Conservation (phyloP, 1,140 invertebrate species). For the Pissodes strobi region DNA sequence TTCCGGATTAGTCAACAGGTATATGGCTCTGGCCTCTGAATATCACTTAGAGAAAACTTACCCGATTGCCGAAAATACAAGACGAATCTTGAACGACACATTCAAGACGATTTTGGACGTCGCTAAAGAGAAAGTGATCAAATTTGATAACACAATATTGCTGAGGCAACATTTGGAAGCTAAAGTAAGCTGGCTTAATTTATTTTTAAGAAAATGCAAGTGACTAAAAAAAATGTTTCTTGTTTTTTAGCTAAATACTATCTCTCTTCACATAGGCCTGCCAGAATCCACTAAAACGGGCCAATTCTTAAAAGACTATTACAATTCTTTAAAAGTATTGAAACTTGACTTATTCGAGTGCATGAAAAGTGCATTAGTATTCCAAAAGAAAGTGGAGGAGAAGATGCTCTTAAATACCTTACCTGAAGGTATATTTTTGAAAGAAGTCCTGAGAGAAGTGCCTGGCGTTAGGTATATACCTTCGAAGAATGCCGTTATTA, state of each 20-base stretch:
- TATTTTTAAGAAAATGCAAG: neutral
- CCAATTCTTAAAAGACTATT: constrained; percentile 57
- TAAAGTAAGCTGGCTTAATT: constrained; percentile 50
- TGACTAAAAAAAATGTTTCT: neutral
- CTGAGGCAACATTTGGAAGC: constrained; percentile 54
- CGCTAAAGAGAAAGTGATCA: constrained; percentile 41
- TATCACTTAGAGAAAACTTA: constrained; percentile 58
- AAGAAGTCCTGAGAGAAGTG: constrained; percentile 45
- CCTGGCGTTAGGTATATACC: constrained; percentile 53
- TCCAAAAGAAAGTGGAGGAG: constrained; percentile 44
- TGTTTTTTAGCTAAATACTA: constrained; percentile 57
- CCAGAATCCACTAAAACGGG: constrained; percentile 56
- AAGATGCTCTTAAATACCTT: constrained; percentile 29
- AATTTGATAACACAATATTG: constrained; percentile 41
- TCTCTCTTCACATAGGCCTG: constrained; percentile 61
- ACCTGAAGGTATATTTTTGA: constrained; percentile 20
- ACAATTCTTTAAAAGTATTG: constrained; percentile 57
- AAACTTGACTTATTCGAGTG: constrained; percentile 61
- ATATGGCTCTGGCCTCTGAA: constrained; percentile 63
- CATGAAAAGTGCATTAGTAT: constrained; percentile 55
- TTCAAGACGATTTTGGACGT: constrained; percentile 51
- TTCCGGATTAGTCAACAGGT: constrained; percentile 58
- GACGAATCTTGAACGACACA: constrained; percentile 48
- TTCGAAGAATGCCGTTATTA: constrained; percentile 57
- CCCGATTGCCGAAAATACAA: constrained; percentile 38